phyloP scores from a whole-genome alignment of 2,888 invertebrate genomes.

The Phyllotreta striolata region DNA sequence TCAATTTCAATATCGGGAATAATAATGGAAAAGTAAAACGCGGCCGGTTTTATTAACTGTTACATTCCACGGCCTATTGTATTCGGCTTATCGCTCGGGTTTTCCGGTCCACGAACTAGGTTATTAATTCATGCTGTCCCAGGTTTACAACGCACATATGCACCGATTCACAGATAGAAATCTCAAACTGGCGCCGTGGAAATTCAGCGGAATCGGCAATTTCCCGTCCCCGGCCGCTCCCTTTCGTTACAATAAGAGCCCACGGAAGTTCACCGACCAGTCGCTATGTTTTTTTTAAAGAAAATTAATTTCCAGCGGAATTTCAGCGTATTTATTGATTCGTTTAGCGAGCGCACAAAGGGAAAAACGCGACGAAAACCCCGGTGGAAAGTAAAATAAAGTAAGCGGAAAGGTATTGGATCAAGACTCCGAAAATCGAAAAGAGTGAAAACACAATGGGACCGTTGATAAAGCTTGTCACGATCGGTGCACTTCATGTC shows the following conservation, averaged over 20 bases:
- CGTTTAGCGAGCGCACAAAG: not conserved
- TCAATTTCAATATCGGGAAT: too few species aligned
- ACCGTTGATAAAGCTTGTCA: conserved; percentile 50
- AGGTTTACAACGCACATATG: conserved; percentile 41
- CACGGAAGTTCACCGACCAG: too few species aligned
- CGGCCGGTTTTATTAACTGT: conserved; percentile 26
- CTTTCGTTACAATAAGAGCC: too few species aligned
- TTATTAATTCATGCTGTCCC: conserved; percentile 41
- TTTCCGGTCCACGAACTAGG: conserved; percentile 35
- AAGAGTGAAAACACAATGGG: conserved; percentile 46
- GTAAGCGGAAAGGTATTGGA: conserved; percentile 3
- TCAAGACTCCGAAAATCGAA: conserved; percentile 39
- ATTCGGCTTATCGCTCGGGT: conserved; percentile 33
- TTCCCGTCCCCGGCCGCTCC: conserved; percentile 42
- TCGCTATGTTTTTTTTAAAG: too few species aligned
- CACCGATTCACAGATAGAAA: conserved; percentile 44
- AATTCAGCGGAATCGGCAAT: conserved; percentile 53
- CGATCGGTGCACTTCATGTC: conserved; percentile 53
- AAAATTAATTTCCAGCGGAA: too few species aligned
- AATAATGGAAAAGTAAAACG: not conserved
- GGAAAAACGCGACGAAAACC: conserved; percentile 3
- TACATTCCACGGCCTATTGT: conserved; percentile 32
- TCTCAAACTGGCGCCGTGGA: conserved; percentile 44
- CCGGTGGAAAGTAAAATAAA: not conserved
- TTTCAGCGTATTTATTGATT: too few species aligned